These are phyloP conservation scores for Grammomys surdaster DNA, from an alignment of 2,113 vertebrate genomes.

Conservation along the genomic window DNA sequence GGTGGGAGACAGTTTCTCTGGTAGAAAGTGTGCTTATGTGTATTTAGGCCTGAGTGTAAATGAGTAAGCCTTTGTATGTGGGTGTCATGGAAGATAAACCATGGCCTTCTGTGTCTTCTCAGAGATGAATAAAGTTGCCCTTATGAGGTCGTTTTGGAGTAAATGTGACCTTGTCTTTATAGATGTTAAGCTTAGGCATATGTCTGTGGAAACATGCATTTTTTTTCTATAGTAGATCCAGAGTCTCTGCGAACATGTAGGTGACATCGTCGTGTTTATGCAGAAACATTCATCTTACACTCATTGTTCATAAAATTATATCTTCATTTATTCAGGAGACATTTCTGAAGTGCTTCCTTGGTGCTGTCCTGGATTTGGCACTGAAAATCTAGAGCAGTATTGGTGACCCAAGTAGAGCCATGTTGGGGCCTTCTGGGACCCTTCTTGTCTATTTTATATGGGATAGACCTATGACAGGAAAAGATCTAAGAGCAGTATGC, in stretches of 20 bases:
- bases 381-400: slow-evolving; percentile 2
- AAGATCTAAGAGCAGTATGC: background rate
- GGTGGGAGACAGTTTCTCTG: background rate
- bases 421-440: background rate
- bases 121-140: background rate
- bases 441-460: slow-evolving; percentile 6
- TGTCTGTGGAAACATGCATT: background rate
- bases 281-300: background rate
- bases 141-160: background rate
- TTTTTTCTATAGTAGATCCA: background rate
- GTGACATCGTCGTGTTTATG: background rate
- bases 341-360: background rate
- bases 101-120: slow-evolving; percentile 6
- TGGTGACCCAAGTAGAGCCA: background rate
- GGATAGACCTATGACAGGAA: background rate
- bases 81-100: background rate
- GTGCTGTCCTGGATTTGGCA: background rate
- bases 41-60: background rate
- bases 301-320: background rate
- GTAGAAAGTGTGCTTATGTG: background rate
- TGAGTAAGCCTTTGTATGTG: background rate
- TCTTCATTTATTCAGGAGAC: background rate
- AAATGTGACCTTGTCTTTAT: background rate
- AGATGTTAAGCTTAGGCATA: background rate
- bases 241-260: background rate